Conservation (phyloP, 2,113 vertebrate genomes). For the Grammomys dolichurus region DNA sequence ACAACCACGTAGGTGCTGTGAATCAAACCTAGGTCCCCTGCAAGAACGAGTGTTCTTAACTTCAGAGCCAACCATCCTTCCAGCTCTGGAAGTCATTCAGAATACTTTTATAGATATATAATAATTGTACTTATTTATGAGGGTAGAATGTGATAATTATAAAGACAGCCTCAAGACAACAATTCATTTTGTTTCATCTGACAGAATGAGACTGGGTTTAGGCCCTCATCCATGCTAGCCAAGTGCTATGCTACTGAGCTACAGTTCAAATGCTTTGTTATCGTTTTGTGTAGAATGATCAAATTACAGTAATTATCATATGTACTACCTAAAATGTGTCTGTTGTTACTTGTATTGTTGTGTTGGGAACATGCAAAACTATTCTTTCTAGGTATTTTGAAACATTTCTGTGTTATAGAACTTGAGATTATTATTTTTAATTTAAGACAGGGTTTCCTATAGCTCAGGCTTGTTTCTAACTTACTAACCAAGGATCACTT, state of each 20-base stretch:
- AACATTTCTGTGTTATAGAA: not conserved
- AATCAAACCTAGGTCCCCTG: not conserved
- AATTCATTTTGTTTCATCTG: not conserved
- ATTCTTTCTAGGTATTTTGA: not conserved
- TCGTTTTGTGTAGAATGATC: not conserved
- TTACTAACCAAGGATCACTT: not conserved
- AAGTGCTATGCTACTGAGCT: not conserved
- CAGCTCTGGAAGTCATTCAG: not conserved
- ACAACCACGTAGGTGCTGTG: not conserved
- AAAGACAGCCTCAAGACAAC: not conserved
- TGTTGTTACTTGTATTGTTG: not conserved
- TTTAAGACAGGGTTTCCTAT: not conserved
- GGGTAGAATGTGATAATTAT: not conserved
- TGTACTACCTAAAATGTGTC: not conserved
- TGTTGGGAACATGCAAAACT: not conserved
- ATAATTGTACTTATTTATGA: not conserved
- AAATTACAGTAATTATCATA: not conserved
- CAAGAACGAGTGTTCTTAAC: not conserved
- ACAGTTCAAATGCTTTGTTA: not conserved
- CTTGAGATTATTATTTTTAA: not conserved
- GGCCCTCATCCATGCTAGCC: not conserved
- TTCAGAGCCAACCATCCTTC: not conserved
- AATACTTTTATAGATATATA: not conserved
- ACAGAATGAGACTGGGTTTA: not conserved
- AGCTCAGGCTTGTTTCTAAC: not conserved